Evolutionary conservation across 2,113 vertebrate species (phyloP).

Genomic region (Crotalus helleri): DNA sequence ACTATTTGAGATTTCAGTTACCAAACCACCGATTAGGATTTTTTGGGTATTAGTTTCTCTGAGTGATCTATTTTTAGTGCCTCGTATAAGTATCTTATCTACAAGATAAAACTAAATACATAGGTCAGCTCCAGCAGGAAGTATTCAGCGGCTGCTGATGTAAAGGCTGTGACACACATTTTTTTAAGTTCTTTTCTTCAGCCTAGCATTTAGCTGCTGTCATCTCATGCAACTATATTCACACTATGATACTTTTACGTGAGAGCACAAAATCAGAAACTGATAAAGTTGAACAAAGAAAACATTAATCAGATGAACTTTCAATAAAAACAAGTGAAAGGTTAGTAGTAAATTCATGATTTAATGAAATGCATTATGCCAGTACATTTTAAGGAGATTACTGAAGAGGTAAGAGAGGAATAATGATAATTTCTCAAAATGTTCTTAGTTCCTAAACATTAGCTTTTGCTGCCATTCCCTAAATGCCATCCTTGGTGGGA

Average conservation of each 20-base stretch:
- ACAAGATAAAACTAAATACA: background rate
- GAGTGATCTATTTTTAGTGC: slow-evolving; percentile 45
- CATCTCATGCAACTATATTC: background rate
- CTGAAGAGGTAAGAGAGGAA: background rate
- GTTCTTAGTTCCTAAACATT: background rate
- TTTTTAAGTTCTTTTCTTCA: slow-evolving; percentile 2
- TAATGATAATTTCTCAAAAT: background rate
- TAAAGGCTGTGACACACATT: slow-evolving; percentile 19
- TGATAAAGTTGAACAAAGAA: background rate
- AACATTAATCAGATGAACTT: background rate
- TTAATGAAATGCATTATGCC: background rate
- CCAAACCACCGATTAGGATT: slow-evolving; percentile 22
- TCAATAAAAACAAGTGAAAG: slow-evolving; percentile 2
- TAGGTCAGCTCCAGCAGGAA: background rate
- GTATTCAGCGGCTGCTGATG: background rate
- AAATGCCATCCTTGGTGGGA: background rate
- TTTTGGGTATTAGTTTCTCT: background rate
- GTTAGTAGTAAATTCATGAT: background rate
- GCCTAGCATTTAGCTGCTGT: background rate
- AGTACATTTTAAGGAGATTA: background rate
- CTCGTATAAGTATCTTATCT: slow-evolving; percentile 33
- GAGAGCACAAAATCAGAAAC: background rate
- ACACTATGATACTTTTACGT: slow-evolving; percentile 9
- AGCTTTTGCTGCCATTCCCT: background rate
- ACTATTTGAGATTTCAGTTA: slow-evolving; percentile 10